A percentile compares a stretch with the other conserved stretches of the same genome.
phyloP scores from a whole-genome alignment of 2,888 invertebrate genomes.

The Tineola bisselliella region DNA sequence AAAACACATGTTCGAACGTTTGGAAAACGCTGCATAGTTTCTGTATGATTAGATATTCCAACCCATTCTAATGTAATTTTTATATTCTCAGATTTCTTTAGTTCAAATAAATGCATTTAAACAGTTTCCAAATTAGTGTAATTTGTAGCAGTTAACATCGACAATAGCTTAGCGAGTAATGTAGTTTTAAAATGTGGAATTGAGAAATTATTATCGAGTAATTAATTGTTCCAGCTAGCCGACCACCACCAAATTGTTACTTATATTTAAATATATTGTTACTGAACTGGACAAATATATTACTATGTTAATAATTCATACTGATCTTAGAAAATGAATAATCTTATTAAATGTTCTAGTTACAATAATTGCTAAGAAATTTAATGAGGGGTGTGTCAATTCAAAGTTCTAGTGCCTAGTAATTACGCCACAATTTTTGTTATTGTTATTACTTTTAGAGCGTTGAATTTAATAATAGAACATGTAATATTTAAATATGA shows the following conservation, averaged over 20 bases:
- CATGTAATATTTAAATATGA: not conserved
- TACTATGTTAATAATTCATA: too few relatives aligned
- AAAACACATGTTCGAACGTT: too few relatives aligned
- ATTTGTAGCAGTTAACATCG: slow-evolving; percentile 18
- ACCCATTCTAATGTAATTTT: too few relatives aligned
- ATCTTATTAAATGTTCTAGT: not conserved
- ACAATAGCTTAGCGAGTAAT: slow-evolving; percentile 20
- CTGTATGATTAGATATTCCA: too few relatives aligned
- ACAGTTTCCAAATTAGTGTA: not conserved
- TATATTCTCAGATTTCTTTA: too few relatives aligned
- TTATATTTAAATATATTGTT: too few relatives aligned
- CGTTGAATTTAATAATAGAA: slow-evolving; percentile 8
- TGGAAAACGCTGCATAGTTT: too few relatives aligned
- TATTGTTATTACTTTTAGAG: slow-evolving; percentile 16
- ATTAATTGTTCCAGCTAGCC: too few relatives aligned
- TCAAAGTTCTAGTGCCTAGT: slow-evolving; percentile 62
- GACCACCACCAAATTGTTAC: too few relatives aligned
- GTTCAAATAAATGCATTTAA: not conserved
- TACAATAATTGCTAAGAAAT: not conserved
- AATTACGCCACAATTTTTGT: slow-evolving; percentile 38
- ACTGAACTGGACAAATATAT: too few relatives aligned
- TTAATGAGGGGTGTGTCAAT: slow-evolving; percentile 45
- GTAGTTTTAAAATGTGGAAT: not conserved
- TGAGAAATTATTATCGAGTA: not conserved
- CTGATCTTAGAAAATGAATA: too few relatives aligned